Percentiles rank a stretch among this genome's conserved stretches.
Conservation (phyloP, 2,113 vertebrate genomes). For the Serinus canaria region DNA sequence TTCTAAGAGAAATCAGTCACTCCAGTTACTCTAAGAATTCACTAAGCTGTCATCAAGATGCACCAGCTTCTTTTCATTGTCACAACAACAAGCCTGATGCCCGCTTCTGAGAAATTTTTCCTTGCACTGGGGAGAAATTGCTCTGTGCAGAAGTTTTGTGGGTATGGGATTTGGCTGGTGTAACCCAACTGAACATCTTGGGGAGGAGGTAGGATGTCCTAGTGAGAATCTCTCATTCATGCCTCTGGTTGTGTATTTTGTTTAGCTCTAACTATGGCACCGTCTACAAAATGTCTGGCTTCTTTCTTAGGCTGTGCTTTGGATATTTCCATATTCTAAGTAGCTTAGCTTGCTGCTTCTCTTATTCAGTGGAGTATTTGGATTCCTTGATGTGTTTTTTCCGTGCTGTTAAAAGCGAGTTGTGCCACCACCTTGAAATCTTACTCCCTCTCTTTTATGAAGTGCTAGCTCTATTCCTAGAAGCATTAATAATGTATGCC, state of each 20-base stretch:
- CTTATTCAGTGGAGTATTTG: neutral
- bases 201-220: neutral
- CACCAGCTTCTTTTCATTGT: neutral
- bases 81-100: neutral
- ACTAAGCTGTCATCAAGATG: neutral
- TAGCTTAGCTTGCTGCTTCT: neutral
- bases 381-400: neutral
- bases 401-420: neutral
- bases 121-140: neutral
- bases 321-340: neutral
- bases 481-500: conserved; percentile 27
- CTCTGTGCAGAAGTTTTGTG: neutral
- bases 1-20: neutral
- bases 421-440: neutral
- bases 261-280: neutral
- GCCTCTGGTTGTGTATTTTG: neutral
- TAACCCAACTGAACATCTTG: neutral
- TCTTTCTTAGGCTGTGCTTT: neutral
- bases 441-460: neutral
- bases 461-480: conserved; percentile 6
- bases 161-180: neutral
- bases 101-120: neutral
- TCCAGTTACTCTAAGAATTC: neutral
- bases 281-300: neutral
- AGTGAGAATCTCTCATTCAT: neutral